Base-by-base conservation (phyloP, 2,888 invertebrate genomes). In the Watsonalla binaria region DNA sequence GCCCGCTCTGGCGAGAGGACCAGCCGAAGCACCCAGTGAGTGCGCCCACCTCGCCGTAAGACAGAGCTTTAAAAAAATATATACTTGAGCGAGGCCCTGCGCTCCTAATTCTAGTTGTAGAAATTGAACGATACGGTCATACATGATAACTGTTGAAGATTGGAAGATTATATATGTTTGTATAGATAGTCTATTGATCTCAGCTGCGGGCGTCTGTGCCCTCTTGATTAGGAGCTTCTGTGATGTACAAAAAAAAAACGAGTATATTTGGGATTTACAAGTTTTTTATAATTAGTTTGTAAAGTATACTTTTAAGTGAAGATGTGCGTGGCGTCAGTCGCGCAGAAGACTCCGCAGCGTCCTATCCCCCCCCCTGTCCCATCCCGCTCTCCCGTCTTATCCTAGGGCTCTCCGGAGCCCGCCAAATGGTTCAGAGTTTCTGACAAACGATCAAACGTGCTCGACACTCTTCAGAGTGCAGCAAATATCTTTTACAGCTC, bases 261-360 rank as follows among this genome's bases (percentile, higher is more conserved):
- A 86, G 84, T 82, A 90, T 90, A 89, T 90, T 89, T 90, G 85
- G 85, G 84, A 85, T 87, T 86, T 90, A 90, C 89, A 90, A 89
- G 86, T 86, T 89, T 90, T 88, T 90, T 88, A 89, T 89, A 89
- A 87, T 90, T 89, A 88, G 88, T 89, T 87, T 83, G 84, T 86
- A 88, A 84, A 83, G 81, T 84, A 83, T 86, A 87, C 81, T 84
- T n/a, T 84, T 90, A 90, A 90, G 89, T 82, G 82, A 86, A 89
- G 86, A 78, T 82, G 76, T 70, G 72, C 74, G 68, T 70, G 66
- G 76, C 70, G 76, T 66, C 68, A 72, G 77, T 70, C 72, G 76
- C 71, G 70, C 73, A 70, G 67, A 62, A 65, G 77, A 76, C 68
- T 76, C 82, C 84, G 86, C 89, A 85, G 88, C 84, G 60, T 57